Evolutionary conservation across 2,888 invertebrate species (phyloP).

Genomic region (Psylliodes chrysocephalus): DNA sequence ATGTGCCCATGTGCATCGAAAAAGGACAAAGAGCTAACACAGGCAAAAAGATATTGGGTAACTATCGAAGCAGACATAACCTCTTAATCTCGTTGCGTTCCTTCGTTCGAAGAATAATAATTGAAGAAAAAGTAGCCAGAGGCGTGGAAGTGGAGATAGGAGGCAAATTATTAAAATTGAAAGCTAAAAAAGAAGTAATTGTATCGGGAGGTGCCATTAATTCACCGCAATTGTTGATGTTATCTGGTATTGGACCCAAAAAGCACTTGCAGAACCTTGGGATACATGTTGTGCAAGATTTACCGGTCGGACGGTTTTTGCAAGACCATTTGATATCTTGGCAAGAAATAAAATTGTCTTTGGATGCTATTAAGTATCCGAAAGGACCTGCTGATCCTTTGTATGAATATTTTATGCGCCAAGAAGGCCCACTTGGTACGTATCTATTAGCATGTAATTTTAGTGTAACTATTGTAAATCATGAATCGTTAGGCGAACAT

Average conservation of each 20-base stretch:
- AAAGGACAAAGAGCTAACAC: constrained; percentile 65
- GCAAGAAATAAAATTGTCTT: constrained; percentile 33
- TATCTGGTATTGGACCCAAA: constrained; percentile 73
- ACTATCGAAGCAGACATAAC: constrained; percentile 68
- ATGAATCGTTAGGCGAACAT: too few relatives aligned
- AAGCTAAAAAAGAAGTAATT: constrained; percentile 71
- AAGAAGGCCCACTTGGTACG: constrained; percentile 63
- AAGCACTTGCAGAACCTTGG: constrained; percentile 64
- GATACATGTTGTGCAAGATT: constrained; percentile 62
- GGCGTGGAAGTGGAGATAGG: constrained; percentile 63
- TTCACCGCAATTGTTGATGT: constrained; percentile 75
- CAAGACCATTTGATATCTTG: constrained; percentile 67
- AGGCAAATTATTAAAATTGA: constrained; percentile 49
- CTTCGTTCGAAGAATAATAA: constrained; percentile 67
- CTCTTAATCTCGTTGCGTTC: constrained; percentile 70
- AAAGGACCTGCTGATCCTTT: constrained; percentile 53
- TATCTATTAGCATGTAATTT: too few relatives aligned
- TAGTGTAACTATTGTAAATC: too few relatives aligned
- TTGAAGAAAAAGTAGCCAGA: constrained; percentile 63
- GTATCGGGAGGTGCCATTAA: constrained; percentile 74
- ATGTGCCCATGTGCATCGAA: constrained; percentile 53
- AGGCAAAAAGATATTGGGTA: constrained; percentile 77
- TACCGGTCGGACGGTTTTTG: constrained; percentile 69
- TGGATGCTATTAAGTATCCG: constrained; percentile 4
- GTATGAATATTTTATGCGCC: constrained; percentile 65